Base-by-base conservation (phyloP, 2,113 vertebrate genomes). In the Ceuthmochares aereus region DNA sequence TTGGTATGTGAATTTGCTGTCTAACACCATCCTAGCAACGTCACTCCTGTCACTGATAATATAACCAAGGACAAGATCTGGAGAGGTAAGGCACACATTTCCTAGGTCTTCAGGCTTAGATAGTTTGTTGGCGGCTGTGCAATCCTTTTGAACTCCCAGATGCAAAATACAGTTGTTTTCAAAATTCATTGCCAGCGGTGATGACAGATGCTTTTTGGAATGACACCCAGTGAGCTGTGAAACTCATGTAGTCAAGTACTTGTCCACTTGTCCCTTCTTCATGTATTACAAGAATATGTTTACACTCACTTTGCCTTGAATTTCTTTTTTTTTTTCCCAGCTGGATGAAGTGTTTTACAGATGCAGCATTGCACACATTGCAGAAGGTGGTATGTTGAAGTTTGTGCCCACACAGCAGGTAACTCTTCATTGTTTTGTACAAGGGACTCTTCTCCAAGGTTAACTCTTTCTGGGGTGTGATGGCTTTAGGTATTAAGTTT, bases 191-290 rank as follows among this genome's bases (percentile, higher is more conserved):
- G 95, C 93, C 96, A 78, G 69, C 62, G n/a, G 93, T n/a, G 0
- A 83, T 91, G 84, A 87, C 91, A 97, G 91, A 94, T 97, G 87
- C 68, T 93, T 96, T 96, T 92, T 87, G 75, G 86, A 95, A 95
- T 90, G 83, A 87, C 92, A 97, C 67, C 58, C 80, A 92, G 55
- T 85, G 89, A 96, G 84, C 89, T 95, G 89, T 95, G 89, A 96
- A 97, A 87, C 77, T 87, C 83, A 37, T 86, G 72, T n/a, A 92
- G 87, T 91, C 86, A 93, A 94, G 84, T 81, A 82, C 64, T 93
- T 93, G 92, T 94, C 89, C 95, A 80, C 93, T 97, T 95, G 70
- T 95, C 85, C 87, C 77, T 93, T 18, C 47, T 73, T 87, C 47
- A 47, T 75, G 79, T 92, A 83, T 89, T 86, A 82, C 34, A 62